Conservation (phyloP, 2,113 vertebrate species). For the Hydrochoerus hydrochaeris region DNA sequence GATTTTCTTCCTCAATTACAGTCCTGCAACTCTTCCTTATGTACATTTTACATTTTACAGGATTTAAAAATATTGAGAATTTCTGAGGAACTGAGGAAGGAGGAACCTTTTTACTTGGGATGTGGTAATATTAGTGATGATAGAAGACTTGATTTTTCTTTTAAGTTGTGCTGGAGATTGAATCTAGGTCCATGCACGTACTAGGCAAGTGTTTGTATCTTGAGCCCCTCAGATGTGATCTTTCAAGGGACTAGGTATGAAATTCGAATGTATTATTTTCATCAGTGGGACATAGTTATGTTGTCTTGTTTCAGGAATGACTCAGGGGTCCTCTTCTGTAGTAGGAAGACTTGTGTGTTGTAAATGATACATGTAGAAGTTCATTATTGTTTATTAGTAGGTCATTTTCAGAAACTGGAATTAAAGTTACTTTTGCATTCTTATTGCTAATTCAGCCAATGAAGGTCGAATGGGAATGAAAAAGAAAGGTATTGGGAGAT, state of each 20-base stretch:
- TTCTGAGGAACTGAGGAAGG: not conserved
- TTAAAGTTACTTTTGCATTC: constrained; percentile 33
- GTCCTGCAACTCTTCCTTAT: not conserved
- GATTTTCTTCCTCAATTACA: not conserved
- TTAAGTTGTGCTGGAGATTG: not conserved
- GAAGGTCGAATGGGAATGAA: not conserved
- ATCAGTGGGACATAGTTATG: not conserved
- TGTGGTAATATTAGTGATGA: not conserved
- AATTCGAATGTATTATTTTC: constrained; percentile 8
- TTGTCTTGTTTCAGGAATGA: constrained; percentile 40
- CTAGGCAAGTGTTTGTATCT: not conserved
- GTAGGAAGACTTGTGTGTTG: not conserved
- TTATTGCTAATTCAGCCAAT: not conserved
- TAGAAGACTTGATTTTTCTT: not conserved
- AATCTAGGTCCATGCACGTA: not conserved
- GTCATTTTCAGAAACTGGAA: not conserved
- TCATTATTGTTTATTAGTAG: constrained; percentile 19
- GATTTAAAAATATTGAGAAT: not conserved
- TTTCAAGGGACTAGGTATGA: not conserved
- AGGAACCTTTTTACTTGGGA: not conserved
- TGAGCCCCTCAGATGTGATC: not conserved
- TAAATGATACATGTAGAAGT: not conserved
- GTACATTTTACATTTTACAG: too few relatives aligned
- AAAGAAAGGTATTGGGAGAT: not conserved
- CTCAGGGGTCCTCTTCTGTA: not conserved